Evolutionary conservation across 2,113 vertebrate species (phyloP).

Genomic region (Urocitellus parryii): DNA sequence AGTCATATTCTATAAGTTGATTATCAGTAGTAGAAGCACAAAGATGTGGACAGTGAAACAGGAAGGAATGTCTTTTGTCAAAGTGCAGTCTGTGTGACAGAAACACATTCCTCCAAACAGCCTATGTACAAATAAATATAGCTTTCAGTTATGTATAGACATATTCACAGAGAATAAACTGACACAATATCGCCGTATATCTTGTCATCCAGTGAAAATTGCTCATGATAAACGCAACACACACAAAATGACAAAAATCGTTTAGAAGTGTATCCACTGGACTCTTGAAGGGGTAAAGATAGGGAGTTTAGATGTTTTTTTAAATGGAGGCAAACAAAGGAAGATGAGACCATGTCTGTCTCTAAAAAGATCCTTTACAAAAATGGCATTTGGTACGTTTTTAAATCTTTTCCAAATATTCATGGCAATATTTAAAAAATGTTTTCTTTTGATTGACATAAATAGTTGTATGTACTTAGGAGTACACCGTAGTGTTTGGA

Average conservation of each 20-base stretch:
- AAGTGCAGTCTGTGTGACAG: constrained; percentile 88
- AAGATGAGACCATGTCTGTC: constrained; percentile 51
- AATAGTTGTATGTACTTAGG: not conserved
- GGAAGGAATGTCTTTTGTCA: constrained; percentile 85
- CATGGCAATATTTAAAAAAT: not conserved
- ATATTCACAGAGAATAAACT: constrained; percentile 81
- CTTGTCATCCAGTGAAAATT: constrained; percentile 73
- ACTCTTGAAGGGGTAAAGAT: constrained; percentile 8
- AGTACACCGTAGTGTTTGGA: not conserved
- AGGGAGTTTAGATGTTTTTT: constrained; percentile 62
- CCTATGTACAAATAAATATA: constrained; percentile 87
- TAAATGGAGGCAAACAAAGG: constrained; percentile 66
- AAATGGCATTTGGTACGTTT: constrained; percentile 77
- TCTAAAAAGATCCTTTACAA: constrained; percentile 80
- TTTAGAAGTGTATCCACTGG: constrained; percentile 42
- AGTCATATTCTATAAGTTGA: constrained; percentile 89
- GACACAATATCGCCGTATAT: constrained; percentile 55
- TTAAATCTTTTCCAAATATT: constrained; percentile 5
- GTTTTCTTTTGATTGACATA: not conserved
- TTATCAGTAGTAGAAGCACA: constrained; percentile 88
- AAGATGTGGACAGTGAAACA: constrained; percentile 88
- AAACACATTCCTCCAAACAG: constrained; percentile 84
- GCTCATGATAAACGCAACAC: constrained; percentile 32
- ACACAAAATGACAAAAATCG: constrained; percentile 64
- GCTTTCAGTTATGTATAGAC: constrained; percentile 85